Evolutionary conservation across 2,888 invertebrate genomes (phyloP), one percentile per base, ranked within the genome.

Genomic region (Agonopterix alstromeriana): DNA sequence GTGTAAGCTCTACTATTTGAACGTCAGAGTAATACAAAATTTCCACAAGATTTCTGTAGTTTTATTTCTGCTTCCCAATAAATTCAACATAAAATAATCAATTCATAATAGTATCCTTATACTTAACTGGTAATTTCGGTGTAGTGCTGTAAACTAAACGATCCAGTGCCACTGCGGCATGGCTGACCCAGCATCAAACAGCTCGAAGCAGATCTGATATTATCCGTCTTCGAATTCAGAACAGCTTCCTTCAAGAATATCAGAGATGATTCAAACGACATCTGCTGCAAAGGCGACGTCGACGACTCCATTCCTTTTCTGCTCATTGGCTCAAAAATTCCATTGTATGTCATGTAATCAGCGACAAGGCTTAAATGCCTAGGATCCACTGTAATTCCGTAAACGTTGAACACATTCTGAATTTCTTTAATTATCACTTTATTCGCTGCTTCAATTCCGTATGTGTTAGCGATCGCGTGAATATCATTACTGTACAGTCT

Each of bases 261-360:
- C 53, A 97, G 85, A 2, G 97, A 95, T 1, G 98, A 96, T 77
- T 99, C 99, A 72, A 98, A 99, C 0, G 97, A 97, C 96, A 99
- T 99, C 82, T 98, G 98, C 76, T 99, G 99, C 11, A 99, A 80
- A 0, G 98, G 97, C 0, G 99, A 99, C 0, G 97, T 91, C n/a
- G 94, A 95, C 45, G 93, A 92, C 61, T 94, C 94, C 93, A 99
- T 97, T 8, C 98, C 97, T 62, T 92, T 93, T 17, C 99, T 90
- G 73, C 95, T 99, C 79, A 99, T 92, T 0, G 99, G 95, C 66
- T 94, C 94, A 70, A 95, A 98, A 0, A 90, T 87, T 0, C 99
- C 99, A 65, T 95, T 95, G 63, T 93, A 97, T 0, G 98, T 99
- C 99, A 99, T 99, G 74, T 98, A 99, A 84, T 99, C 99, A 0